These are phyloP conservation scores for Gorsachius goisagi DNA, from an alignment of 2,113 vertebrate genomes.

Conservation along the genomic window DNA sequence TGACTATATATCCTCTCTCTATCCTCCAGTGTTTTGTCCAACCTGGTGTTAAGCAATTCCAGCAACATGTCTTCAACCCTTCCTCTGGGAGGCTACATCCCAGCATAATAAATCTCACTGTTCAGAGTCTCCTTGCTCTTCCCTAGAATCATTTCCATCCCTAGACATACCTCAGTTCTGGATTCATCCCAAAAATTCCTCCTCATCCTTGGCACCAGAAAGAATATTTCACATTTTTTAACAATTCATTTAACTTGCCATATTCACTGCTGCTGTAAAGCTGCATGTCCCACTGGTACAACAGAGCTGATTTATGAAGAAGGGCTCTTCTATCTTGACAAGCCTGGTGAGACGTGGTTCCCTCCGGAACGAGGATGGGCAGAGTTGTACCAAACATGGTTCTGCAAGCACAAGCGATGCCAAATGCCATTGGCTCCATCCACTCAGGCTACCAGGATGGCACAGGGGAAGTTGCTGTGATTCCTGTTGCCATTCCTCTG, in stretches of 20 bases:
- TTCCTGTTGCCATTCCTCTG: not conserved
- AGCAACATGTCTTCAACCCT: not conserved
- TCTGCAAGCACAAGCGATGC: accelerated
- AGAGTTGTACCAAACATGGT: accelerated
- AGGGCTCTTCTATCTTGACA: not conserved
- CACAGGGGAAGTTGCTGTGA: not conserved
- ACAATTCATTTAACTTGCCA: not conserved
- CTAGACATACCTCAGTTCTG: not conserved
- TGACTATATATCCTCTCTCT: not conserved
- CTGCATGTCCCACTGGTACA: not conserved
- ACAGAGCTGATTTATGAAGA: not conserved
- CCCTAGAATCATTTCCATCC: not conserved
- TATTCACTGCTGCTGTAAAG: not conserved
- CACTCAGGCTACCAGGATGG: not conserved
- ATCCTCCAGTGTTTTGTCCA: conserved; percentile 33
- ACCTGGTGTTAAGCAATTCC: conserved; percentile 4
- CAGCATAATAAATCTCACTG: not conserved
- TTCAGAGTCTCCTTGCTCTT: not conserved
- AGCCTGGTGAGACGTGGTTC: not conserved
- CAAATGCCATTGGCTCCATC: not conserved
- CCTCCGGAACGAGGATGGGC: not conserved
- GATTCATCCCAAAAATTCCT: not conserved
- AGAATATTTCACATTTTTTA: conserved; percentile 7
- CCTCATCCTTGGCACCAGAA: not conserved
- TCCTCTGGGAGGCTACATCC: conserved; percentile 1